Evolutionary conservation across 37 sponge, comb jelly and placozoan species (phyloP), one percentile per base, ranked within the genome.

Genomic region (Spongia lamella): DNA sequence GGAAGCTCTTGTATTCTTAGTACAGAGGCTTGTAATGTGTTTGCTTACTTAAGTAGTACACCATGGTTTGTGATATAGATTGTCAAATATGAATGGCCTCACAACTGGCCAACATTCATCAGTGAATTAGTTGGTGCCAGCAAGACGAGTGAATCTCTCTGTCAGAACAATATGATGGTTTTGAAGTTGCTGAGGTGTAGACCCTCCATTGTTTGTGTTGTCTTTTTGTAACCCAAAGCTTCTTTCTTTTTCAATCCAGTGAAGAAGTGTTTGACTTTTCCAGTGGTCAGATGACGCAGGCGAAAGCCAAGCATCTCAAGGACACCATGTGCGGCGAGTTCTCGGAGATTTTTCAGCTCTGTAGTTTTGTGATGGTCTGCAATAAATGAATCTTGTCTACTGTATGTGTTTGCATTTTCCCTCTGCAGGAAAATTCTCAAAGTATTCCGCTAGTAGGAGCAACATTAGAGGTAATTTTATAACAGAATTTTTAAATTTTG

Each of bases 181-280:
- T 66, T 98, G 34, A 98, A 93, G 73, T 82, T 95, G 20, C 89
- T 98, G 32, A 95, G 96, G 96, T 32, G 55, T n/a, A 13, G 3
- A 15, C 29, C 20, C 24, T 37, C 43, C 21, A 22, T 25, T 33
- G 27, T 50, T 0, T 33, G 53, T 71, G 27, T 9, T 52, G 38
- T 37, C 33, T 55, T 22, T 36, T 25, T 2, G 22, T 64, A 40
- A 47, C 49, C 30, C 53, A 24, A 19, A 27, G 20, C 39, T 0
- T 30, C 31, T 13, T 37, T 31, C 30, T 2, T 35, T 30, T 31
- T 39, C 25, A 30, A 34, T 73, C 20, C 78, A 96, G 97, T 85
- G 99, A 98, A 69, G 99, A 98, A 53, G 96, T 98, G 67, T 98
- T 98, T 80, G 99, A 98, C 59, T 98, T 98, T 55, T 89, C 95